Evolutionary conservation across 2,888 invertebrate species (phyloP).

Genomic region (Suillia variegata): DNA sequence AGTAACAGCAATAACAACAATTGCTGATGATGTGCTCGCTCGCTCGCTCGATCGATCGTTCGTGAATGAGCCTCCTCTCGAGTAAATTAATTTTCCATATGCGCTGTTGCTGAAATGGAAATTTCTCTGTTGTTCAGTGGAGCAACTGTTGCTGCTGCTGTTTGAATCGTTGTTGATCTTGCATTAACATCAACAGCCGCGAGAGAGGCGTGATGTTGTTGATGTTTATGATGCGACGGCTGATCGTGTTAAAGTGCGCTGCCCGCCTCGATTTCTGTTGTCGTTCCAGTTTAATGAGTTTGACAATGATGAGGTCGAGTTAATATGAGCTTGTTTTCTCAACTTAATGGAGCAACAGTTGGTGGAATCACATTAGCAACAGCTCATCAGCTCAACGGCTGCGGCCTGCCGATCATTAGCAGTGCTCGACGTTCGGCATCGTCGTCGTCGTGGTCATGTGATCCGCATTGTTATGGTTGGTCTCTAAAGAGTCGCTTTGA

Average conservation of each 20-base stretch:
- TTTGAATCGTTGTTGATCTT: constrained; percentile 32
- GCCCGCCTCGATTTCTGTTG: constrained; percentile 5
- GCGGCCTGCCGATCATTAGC: not conserved
- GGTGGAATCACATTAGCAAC: constrained; percentile 38
- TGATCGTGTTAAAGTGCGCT: not conserved
- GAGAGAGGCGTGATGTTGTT: too few relatives aligned
- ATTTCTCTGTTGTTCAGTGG: too few relatives aligned
- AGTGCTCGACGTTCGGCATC: not conserved
- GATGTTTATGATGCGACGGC: not conserved
- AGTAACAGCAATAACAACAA: not conserved
- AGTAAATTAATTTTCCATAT: constrained; percentile 53
- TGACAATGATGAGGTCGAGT: constrained; percentile 38
- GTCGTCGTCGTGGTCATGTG: not conserved
- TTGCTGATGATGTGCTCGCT: too few relatives aligned
- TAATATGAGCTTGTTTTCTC: constrained; percentile 16
- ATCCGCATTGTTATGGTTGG: too few relatives aligned
- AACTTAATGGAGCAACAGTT: not conserved
- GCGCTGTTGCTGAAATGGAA: constrained; percentile 18
- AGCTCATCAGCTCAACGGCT: constrained; percentile 29
- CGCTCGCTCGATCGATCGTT: too few relatives aligned
- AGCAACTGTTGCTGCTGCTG: not conserved
- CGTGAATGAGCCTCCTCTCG: constrained; percentile 20
- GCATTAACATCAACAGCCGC: constrained; percentile 5
- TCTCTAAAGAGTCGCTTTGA: too few relatives aligned
- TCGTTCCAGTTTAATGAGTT: constrained; percentile 48